Percentiles rank a stretch among this genome's conserved stretches.
Evolutionary conservation across 2,113 vertebrate species (phyloP).

Genomic region (Etheostoma cragini): DNA sequence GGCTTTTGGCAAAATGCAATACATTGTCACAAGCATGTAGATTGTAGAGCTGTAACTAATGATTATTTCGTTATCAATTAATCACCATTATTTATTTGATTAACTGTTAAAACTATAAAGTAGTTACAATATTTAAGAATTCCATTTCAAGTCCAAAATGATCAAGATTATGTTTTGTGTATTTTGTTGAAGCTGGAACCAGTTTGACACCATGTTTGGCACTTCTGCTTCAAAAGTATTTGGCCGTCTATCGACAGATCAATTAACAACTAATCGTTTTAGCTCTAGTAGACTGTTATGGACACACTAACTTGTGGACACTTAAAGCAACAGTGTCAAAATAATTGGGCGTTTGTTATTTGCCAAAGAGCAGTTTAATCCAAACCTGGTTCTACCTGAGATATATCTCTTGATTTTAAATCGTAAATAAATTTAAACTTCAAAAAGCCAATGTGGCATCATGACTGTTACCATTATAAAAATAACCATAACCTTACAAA

Average conservation of each 20-base stretch:
- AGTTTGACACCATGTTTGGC: no score
- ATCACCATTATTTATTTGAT: not conserved
- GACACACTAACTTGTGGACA: not conserved
- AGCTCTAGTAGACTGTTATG: not conserved
- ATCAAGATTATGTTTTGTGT: not conserved
- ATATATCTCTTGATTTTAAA: not conserved
- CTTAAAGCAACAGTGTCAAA: not conserved
- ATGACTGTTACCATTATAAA: conserved; percentile 26
- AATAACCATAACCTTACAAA: conserved; percentile 33
- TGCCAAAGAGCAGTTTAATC: not conserved
- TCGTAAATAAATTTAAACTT: not conserved
- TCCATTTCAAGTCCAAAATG: no score
- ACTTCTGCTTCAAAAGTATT: not conserved
- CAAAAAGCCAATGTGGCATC: conserved; percentile 8
- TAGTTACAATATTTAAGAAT: not conserved
- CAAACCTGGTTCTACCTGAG: not conserved
- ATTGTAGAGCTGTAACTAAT: not conserved
- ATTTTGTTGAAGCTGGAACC: not conserved
- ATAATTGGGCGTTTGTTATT: no score
- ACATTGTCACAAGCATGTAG: not conserved
- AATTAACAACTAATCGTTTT: not conserved
- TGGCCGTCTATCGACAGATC: not conserved
- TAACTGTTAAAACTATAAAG: not conserved
- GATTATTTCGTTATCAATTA: not conserved
- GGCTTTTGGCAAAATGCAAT: not conserved